Percentiles rank a stretch among this genome's conserved stretches.
phyloP scores from a whole-genome alignment of 2,113 vertebrate genomes.

The Pseudorectes ferrugineus region DNA sequence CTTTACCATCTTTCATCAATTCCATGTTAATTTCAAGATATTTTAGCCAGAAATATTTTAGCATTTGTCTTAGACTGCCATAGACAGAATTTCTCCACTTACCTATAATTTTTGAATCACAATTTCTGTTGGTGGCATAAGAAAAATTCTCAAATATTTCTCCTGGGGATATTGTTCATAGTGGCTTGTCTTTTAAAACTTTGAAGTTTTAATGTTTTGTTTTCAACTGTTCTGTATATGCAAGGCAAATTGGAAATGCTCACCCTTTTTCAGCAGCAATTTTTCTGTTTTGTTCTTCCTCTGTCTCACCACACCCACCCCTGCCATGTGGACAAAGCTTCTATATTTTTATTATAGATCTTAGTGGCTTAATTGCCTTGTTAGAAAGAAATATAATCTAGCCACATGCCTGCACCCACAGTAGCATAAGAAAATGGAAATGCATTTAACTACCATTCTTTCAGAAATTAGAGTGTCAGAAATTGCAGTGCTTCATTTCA shows the following conservation, averaged over 20 bases:
- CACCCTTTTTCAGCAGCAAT: neutral
- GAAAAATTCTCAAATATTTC: neutral
- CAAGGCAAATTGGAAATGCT: neutral
- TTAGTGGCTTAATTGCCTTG: neutral
- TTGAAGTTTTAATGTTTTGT: neutral
- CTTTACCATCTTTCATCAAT: neutral
- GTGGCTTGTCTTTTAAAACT: neutral
- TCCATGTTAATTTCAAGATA: neutral
- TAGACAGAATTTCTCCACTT: neutral
- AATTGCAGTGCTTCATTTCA: neutral
- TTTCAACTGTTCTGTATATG: neutral
- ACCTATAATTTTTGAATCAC: neutral
- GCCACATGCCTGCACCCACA: neutral
- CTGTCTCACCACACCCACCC: fast-evolving
- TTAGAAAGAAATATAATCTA: neutral
- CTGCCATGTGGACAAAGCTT: neutral
- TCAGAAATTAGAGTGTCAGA: neutral
- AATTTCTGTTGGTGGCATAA: neutral
- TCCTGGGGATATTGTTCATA: neutral
- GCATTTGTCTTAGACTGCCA: neutral
- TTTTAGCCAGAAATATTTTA: neutral
- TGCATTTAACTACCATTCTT: neutral
- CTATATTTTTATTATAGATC: neutral
- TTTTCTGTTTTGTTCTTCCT: neutral
- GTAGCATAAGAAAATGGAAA: neutral